These are phyloP conservation scores for Engystomops pustulosus DNA, from an alignment of 2,113 vertebrate genomes.

Conservation along the genomic window DNA sequence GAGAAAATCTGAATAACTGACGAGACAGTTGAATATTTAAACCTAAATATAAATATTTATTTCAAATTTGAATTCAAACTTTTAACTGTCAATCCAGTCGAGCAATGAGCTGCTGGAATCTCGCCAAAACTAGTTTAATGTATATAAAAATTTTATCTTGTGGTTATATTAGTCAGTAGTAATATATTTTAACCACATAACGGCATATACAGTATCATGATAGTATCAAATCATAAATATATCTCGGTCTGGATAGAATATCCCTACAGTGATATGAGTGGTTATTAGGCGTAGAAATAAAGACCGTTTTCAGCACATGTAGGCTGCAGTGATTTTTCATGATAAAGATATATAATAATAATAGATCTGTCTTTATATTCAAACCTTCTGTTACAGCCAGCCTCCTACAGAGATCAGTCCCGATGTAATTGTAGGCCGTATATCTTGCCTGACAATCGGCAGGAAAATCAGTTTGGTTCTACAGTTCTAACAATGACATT, in stretches of 20 bases:
- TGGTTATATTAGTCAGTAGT: not conserved
- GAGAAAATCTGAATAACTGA: not conserved
- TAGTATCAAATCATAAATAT: not conserved
- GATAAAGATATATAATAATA: slow-evolving; percentile 57
- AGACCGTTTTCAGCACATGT: slow-evolving; percentile 27
- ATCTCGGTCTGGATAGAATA: not conserved
- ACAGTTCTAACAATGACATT: slow-evolving; percentile 59
- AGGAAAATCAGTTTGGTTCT: slow-evolving; percentile 62
- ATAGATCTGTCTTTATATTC: slow-evolving; percentile 66
- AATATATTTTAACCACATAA: not conserved
- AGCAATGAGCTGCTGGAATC: too few relatives aligned
- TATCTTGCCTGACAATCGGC: slow-evolving; percentile 64
- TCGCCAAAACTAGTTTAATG: too few relatives aligned
- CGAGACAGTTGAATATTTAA: not conserved
- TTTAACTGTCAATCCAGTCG: too few relatives aligned
- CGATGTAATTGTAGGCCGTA: slow-evolving; percentile 41
- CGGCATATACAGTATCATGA: too few relatives aligned
- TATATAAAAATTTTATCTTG: too few relatives aligned
- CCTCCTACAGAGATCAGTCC: slow-evolving; percentile 65
- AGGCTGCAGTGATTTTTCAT: slow-evolving; percentile 45
- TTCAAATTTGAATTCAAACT: not conserved
- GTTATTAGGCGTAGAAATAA: slow-evolving; percentile 4
- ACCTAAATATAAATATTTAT: too few relatives aligned
- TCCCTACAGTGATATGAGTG: not conserved
- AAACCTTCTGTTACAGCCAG: slow-evolving; percentile 66